Evolutionary conservation across 2,888 invertebrate species (phyloP).

Genomic region (Biston betularia): DNA sequence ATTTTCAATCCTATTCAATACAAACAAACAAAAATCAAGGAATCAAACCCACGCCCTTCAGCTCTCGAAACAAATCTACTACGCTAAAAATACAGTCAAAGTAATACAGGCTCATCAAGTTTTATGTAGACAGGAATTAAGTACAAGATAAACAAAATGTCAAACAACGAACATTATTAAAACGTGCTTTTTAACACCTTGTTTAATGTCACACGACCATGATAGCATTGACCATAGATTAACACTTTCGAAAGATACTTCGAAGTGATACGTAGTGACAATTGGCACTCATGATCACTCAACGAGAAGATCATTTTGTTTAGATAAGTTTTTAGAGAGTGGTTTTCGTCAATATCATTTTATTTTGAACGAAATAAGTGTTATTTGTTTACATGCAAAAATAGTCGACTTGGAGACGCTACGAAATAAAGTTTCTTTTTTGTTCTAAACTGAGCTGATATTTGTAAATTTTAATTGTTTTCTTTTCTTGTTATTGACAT

Average conservation of each 20-base stretch:
- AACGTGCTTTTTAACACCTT: conserved; percentile 21
- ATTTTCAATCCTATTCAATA: too few relatives aligned
- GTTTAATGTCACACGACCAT: conserved; percentile 26
- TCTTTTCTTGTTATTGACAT: too few relatives aligned
- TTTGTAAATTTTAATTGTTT: too few relatives aligned
- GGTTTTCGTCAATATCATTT: background rate
- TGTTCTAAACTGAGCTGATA: too few relatives aligned
- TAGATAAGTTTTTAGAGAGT: conserved; percentile 27
- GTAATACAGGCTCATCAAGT: background rate
- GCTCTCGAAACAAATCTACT: too few relatives aligned
- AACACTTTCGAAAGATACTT: conserved; percentile 41
- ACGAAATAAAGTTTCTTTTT: too few relatives aligned
- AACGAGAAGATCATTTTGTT: conserved; percentile 41
- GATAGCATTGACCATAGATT: conserved; percentile 40
- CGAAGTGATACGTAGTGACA: conserved; percentile 38
- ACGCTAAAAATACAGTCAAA: too few relatives aligned
- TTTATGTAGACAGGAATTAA: background rate
- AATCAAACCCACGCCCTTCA: too few relatives aligned
- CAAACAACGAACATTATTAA: background rate
- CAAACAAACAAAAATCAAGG: too few relatives aligned
- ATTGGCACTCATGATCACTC: conserved; percentile 52
- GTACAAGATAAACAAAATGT: background rate
- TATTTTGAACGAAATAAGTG: background rate
- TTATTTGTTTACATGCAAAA: background rate
- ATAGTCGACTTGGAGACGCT: background rate